Evolutionary conservation across 2,113 vertebrate genomes (phyloP).

Genomic region (Microtus oregoni): DNA sequence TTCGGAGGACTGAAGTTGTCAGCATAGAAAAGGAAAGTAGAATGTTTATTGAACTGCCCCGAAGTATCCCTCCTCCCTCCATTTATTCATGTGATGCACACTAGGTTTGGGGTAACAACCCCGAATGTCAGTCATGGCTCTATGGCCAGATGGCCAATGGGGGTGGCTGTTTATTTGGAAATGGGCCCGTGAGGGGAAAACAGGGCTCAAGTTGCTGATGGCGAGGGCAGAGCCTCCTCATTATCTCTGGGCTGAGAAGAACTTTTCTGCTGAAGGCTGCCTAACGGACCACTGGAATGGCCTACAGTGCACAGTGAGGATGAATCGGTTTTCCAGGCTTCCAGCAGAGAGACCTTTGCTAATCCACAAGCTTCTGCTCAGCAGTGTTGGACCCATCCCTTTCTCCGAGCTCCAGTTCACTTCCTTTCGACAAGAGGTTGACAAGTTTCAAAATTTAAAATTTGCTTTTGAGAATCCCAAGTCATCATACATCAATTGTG

Average conservation of each 20-base stretch:
- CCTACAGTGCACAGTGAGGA: not conserved
- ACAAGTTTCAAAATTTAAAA: not conserved
- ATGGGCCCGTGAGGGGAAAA: not conserved
- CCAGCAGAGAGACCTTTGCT: not conserved
- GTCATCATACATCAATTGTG: not conserved
- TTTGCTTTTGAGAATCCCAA: not conserved
- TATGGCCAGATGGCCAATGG: not conserved
- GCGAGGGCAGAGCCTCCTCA: not conserved
- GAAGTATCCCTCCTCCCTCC: not conserved
- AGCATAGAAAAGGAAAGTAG: slow-evolving; percentile 23
- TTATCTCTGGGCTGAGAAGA: not conserved
- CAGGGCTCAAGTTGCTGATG: not conserved
- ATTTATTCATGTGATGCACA: not conserved
- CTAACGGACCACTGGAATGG: not conserved
- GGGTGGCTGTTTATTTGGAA: not conserved
- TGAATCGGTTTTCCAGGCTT: not conserved
- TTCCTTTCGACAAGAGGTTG: not conserved
- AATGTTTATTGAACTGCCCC: not conserved
- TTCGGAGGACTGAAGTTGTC: slow-evolving; percentile 12
- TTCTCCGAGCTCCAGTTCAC: not conserved
- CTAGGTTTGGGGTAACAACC: not conserved
- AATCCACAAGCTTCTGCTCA: not conserved
- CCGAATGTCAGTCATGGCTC: not conserved
- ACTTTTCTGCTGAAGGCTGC: not conserved
- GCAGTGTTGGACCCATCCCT: not conserved